Percentiles rank a stretch among this genome's conserved stretches.
Conservation (phyloP, 2,113 vertebrate genomes). For the Festucalex cinctus region DNA sequence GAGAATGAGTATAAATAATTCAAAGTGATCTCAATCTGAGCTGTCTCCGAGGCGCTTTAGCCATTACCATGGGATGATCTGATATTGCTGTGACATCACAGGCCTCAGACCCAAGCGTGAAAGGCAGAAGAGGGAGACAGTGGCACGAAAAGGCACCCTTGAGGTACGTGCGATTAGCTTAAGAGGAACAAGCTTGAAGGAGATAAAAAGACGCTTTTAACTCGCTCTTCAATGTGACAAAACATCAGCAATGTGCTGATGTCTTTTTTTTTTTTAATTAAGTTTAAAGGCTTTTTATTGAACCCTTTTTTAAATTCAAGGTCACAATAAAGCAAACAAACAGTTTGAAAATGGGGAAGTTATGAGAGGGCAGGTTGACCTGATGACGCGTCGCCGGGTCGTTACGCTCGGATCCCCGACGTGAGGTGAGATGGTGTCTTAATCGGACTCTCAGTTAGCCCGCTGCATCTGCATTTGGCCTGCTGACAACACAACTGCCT, state of each 20-base stretch:
- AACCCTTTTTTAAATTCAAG: not conserved
- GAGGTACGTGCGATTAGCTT: conserved; percentile 45
- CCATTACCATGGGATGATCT: conserved; percentile 57
- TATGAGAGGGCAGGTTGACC: conserved; percentile 18
- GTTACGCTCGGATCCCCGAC: conserved; percentile 31
- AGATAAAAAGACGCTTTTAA: not conserved
- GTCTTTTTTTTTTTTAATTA: not conserved
- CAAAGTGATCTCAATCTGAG: conserved; percentile 58
- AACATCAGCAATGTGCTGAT: not conserved
- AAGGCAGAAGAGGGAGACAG: conserved; percentile 36
- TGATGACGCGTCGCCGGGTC: conserved; percentile 12
- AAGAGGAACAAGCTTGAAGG: conserved; percentile 25
- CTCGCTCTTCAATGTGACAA: not conserved
- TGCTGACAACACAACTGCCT: conserved; percentile 36
- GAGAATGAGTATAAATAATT: conserved; percentile 69
- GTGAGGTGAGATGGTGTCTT: conserved; percentile 33
- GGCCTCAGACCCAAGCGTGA: conserved; percentile 37
- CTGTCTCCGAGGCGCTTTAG: conserved; percentile 47
- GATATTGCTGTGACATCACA: conserved; percentile 58
- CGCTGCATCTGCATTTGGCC: conserved; percentile 42
- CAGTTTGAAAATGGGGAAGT: not conserved
- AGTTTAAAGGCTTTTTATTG: not conserved
- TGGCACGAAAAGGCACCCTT: conserved; percentile 46
- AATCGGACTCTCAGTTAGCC: conserved; percentile 46
- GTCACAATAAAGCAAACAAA: not conserved